These are phyloP conservation scores for Mixornis gularis DNA, from an alignment of 2,113 vertebrate species.

Conservation along the genomic window DNA sequence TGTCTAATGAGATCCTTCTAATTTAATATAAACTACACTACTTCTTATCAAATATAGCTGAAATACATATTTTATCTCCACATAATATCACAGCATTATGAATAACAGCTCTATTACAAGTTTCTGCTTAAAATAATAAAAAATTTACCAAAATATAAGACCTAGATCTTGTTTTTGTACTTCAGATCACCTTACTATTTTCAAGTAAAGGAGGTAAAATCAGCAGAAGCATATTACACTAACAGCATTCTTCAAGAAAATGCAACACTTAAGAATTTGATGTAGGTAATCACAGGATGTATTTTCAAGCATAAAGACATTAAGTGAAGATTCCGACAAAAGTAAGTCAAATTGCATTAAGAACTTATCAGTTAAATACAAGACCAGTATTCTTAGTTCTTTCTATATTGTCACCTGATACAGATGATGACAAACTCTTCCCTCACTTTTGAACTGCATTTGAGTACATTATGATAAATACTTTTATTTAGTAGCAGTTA, in stretches of 20 bases:
- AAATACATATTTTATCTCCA: neutral
- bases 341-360: neutral
- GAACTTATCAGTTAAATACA: neutral
- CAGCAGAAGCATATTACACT: neutral
- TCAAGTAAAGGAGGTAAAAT: neutral
- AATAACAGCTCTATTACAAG: neutral
- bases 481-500: neutral
- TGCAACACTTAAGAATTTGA: neutral
- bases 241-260: neutral
- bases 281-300: neutral
- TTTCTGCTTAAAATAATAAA: neutral
- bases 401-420: neutral
- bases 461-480: neutral
- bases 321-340: neutral
- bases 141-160: neutral
- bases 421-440: neutral
- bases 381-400: neutral
- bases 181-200: neutral
- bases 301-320: neutral
- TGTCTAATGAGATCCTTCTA: neutral
- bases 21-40: neutral
- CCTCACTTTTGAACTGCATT: neutral
- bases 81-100: neutral
- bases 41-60: neutral
- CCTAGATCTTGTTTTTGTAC: neutral